phyloP scores from a whole-genome alignment of 64 coral and sea anemone species.

The Astreopora myriophthalma region DNA sequence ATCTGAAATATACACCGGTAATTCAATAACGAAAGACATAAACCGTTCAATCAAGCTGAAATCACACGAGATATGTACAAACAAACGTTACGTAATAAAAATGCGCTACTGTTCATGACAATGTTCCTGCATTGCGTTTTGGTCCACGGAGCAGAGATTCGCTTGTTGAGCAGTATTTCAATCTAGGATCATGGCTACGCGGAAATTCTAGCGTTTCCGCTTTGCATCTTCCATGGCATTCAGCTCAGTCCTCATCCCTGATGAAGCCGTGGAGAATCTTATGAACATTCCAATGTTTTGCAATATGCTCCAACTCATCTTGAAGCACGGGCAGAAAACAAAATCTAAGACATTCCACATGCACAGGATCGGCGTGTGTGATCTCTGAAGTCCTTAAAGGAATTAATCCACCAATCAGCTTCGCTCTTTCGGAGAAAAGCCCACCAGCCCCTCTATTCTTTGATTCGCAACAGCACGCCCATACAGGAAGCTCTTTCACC shows the following conservation, averaged over 20 bases:
- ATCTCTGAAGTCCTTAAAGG: background rate
- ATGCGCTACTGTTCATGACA: too few relatives aligned
- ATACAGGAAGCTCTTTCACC: conserved; percentile 42
- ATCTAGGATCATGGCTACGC: conserved; percentile 38
- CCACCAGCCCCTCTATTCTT: conserved; percentile 12
- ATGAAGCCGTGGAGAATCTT: background rate
- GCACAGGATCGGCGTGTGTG: background rate
- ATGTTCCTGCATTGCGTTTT: conserved; percentile 9
- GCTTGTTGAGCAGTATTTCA: conserved; percentile 20
- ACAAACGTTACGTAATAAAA: too few relatives aligned
- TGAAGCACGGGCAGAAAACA: background rate
- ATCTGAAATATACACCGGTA: too few relatives aligned
- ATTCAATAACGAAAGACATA: too few relatives aligned
- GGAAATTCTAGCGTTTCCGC: conserved; percentile 64
- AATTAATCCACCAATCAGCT: background rate
- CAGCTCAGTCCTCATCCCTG: too few relatives aligned
- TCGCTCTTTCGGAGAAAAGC: too few relatives aligned
- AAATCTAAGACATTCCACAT: background rate
- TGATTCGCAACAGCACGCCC: conserved; percentile 30
- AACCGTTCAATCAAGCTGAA: too few relatives aligned
- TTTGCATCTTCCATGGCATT: conserved; percentile 41
- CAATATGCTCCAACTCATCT: background rate
- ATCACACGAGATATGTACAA: too few relatives aligned
- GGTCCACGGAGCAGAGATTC: conserved; percentile 6
- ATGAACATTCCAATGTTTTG: background rate